Evolutionary conservation across 1,140 invertebrate genomes (phyloP).

Genomic region (Drosophila pectinifera): DNA sequence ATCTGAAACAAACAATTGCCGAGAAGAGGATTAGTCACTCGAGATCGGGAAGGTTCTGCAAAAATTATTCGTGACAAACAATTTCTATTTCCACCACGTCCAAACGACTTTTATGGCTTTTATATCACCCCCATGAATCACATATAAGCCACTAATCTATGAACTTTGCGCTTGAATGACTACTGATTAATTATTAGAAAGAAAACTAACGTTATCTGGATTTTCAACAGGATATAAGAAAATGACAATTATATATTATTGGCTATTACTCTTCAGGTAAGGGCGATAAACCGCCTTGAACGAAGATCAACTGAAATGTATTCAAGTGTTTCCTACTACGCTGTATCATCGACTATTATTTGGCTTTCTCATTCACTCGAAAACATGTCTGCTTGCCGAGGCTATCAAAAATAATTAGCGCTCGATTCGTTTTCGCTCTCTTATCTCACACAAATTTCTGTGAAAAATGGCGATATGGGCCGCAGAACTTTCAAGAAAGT

Average conservation of each 20-base stretch:
- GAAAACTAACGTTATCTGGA: neutral
- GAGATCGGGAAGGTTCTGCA: constrained; percentile 45
- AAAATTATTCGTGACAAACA: constrained; percentile 27
- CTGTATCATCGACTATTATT: constrained; percentile 15
- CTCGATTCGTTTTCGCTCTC: constrained; percentile 11
- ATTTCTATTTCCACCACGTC: neutral
- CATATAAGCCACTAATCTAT: neutral
- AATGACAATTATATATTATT: too few relatives aligned
- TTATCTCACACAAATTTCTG: constrained; percentile 29
- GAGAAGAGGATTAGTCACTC: constrained; percentile 45
- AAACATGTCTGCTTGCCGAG: constrained; percentile 52
- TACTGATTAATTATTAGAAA: neutral
- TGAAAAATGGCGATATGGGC: constrained; percentile 42
- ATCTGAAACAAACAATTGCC: neutral
- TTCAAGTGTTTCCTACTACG: constrained; percentile 34
- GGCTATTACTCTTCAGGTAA: neutral
- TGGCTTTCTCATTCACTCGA: constrained; percentile 31
- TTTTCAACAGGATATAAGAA: neutral
- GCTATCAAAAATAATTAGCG: constrained; percentile 51
- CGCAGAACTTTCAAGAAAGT: constrained; percentile 46
- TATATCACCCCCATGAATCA: too few relatives aligned
- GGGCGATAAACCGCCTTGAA: constrained; percentile 23
- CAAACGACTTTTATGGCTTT: neutral
- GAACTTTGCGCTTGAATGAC: constrained; percentile 7
- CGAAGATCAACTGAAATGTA: constrained; percentile 12